Evolutionary conservation across 2,113 vertebrate species (phyloP), one percentile per base, ranked within the genome.

Genomic region (Phylloscopus trochilus): DNA sequence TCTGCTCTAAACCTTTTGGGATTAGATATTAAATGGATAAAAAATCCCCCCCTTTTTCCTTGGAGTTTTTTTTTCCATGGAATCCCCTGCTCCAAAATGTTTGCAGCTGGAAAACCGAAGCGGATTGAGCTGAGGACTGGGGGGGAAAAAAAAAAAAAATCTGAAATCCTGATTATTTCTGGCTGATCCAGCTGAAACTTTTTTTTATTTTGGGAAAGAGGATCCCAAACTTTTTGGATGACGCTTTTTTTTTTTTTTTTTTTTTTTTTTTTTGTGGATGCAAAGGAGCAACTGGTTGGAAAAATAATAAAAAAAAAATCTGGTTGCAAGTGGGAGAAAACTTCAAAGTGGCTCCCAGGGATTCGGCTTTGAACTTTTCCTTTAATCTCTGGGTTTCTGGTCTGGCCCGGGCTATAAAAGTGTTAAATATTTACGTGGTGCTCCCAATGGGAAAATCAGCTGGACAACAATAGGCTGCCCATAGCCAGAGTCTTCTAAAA

Each of bases 391-490:
- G 67, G 30, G 0, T n/a, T 93, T 43, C 33, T 30, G 5, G 49
- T 22, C 76, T 80, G 86, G 15, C 31, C 49, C 23, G 89, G 89
- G 93, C 43, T 28, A 2, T 1, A n/a, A 83, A 95, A 95, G 10
- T 5, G 91, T 96, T 87, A 93, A 95, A 92, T 18, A 43, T 75
- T 96, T 82, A 8, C 56, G 26, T 59, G 43, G 37, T 18, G 11
- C 41, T 93, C 59, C 92, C 92, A 27, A 11, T 43, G 91, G 92
- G 92, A 92, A 95, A 95, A 94, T 93, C 92, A 87, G 85, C 95
- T 93, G 95, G 90, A 89, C 60, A 87, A 93, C 94, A 93, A 91
- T 69, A 8, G 89, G 43, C 68, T 91, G 93, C 84, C 76, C 62
- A 76, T 76, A 87, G 86, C n/a, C 78, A 53, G 66, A 19, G 72